Base-by-base conservation (phyloP, 2,113 vertebrate genomes). In the Polypterus senegalus region DNA sequence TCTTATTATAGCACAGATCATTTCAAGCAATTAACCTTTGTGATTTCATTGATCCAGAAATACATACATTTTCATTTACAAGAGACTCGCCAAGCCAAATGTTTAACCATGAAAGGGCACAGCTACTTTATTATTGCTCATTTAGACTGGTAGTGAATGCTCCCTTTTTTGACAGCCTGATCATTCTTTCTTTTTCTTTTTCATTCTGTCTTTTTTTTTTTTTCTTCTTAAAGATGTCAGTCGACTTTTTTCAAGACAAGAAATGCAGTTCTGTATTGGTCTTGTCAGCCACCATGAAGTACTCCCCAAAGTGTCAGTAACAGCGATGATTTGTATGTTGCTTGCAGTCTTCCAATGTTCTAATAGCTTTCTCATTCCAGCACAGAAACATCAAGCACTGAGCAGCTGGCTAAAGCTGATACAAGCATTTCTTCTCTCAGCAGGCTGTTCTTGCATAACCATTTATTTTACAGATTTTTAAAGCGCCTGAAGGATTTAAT, bases 401-500 rank as follows among this genome's bases (percentile, higher is more conserved):
- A 80, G 77, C 84, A 86, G 82, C 84, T 86, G 86, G 74, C 80
- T 86, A 84, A 81, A 88, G 86, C 85, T 88, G 85, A 88, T 88
- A 88, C 79, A 86, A 83, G 85, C 82, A 85, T 86, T 87, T 84
- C 75, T 88, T 82, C 81, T 83, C 85, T 85, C 88, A 88, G 88
- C 88, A 91, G 85, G 89, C 86, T 83, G 76, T 84, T 86, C 86
- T 88, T 89, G 86, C 86, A 89, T 89, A 89, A 89, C 86, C 86
- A 87, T 91, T 90, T 91, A 91, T 91, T 90, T 84, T 84, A 86
- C 84, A 82, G 82, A 86, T 84, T 89, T 90, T 89, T 86, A 82
- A 90, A 90, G 85, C 79, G 91, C 90, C 91, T 92, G 86, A 86
- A 94, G 91, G 94, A 90, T 94, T 94, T 97, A 94, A 97, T 97